Evolutionary conservation across 1,140 invertebrate species (phyloP).

Genomic region (Coelopa frigida): DNA sequence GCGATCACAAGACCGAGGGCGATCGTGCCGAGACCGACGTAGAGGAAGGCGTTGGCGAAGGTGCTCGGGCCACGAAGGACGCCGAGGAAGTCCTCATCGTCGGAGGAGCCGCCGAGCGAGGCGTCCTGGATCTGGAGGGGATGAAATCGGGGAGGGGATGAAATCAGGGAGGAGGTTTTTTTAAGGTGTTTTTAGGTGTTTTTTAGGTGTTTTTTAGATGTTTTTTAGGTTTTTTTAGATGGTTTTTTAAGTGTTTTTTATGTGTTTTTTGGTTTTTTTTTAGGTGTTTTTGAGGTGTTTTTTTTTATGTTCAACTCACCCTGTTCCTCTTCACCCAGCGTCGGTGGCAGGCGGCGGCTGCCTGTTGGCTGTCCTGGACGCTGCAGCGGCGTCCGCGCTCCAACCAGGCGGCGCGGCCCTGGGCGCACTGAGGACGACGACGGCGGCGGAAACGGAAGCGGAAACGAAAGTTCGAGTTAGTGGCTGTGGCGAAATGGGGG

Average conservation of each 20-base stretch:
- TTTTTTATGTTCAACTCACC: slow-evolving; percentile 57
- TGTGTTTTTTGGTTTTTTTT: background rate
- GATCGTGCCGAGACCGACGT: slow-evolving; percentile 75
- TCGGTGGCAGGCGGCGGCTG: slow-evolving; percentile 56
- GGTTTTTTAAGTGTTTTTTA: background rate
- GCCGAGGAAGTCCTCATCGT: slow-evolving; percentile 48
- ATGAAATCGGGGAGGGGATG: too few species aligned
- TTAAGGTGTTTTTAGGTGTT: background rate
- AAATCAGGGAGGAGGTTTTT: too few species aligned
- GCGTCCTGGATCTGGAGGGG: slow-evolving; percentile 45
- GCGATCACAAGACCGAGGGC: slow-evolving; percentile 77
- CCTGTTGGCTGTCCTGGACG: slow-evolving; percentile 55
- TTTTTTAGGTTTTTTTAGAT: slow-evolving; percentile 1
- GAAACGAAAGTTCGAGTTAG: background rate
- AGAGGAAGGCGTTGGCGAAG: slow-evolving; percentile 68
- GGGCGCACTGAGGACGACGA: slow-evolving; percentile 51
- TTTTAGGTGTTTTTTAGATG: background rate
- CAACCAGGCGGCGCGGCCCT: slow-evolving; percentile 74
- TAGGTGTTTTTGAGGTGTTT: background rate
- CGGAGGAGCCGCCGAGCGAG: slow-evolving; percentile 43
- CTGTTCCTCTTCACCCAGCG: slow-evolving; percentile 78
- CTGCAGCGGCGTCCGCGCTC: slow-evolving; percentile 61
- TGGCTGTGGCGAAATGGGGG: background rate
- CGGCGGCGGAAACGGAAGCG: background rate
- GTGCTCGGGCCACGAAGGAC: slow-evolving; percentile 53